These are phyloP conservation scores for Apistogramma diplotaenia DNA, from an alignment of 2,113 vertebrate species.

Conservation along the genomic window DNA sequence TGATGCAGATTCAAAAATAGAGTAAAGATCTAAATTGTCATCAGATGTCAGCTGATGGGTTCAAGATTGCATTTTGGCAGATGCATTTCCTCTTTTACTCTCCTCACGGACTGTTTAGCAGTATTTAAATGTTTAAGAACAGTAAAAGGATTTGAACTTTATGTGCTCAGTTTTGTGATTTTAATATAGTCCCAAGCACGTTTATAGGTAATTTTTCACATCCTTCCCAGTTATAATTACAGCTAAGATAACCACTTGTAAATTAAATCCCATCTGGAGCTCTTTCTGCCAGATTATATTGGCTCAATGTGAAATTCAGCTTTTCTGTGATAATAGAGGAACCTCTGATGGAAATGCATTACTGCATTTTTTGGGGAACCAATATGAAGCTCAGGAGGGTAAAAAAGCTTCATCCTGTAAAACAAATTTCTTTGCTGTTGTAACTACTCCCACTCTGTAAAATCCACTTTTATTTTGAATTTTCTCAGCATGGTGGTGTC, in stretches of 20 bases:
- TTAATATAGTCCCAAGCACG: neutral
- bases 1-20: neutral
- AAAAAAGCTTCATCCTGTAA: neutral
- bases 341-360: neutral
- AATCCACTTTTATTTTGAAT: neutral
- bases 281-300: neutral
- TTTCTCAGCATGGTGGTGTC: too few relatives aligned
- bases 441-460: rapidly evolving
- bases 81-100: neutral
- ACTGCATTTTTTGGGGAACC: neutral
- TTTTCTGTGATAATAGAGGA: neutral
- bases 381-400: neutral
- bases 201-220: neutral
- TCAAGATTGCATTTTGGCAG: neutral
- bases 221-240: neutral
- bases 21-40: neutral
- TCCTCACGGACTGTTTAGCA: neutral
- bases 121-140: neutral
- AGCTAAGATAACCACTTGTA: neutral
- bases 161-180: neutral
- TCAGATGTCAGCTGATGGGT: neutral
- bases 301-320: neutral
- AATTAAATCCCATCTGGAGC: neutral
- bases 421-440: neutral
- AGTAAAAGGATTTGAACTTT: neutral